phyloP scores from a whole-genome alignment of 92 coral and sea anemone species.

The Chrysogorgia sp. region DNA sequence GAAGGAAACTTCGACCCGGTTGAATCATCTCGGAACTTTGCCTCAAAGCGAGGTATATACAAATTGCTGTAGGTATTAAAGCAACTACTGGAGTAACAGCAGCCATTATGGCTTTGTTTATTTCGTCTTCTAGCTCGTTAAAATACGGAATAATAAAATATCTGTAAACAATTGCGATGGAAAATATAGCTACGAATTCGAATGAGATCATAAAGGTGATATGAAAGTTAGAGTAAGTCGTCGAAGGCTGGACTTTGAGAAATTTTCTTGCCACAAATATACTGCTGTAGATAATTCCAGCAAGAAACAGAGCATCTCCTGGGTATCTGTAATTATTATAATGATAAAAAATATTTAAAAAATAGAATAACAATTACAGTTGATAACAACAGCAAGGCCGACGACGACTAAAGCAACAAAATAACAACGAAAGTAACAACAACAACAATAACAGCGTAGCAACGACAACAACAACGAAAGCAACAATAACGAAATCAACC shows the following conservation, averaged over 20 bases:
- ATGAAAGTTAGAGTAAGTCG: neutral
- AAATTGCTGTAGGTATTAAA: neutral
- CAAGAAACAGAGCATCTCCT: neutral
- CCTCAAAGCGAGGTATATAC: constrained; percentile 36
- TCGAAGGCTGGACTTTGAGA: neutral
- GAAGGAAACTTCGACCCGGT: constrained; percentile 55
- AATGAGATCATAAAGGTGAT: neutral
- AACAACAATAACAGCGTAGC: too few relatives aligned
- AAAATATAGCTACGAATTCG: neutral
- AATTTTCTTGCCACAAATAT: neutral
- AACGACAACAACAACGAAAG: too few relatives aligned
- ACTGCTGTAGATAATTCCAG: neutral
- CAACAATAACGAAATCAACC: too few relatives aligned
- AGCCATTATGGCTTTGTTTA: constrained; percentile 59
- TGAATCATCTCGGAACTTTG: constrained; percentile 53
- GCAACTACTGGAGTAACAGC: constrained; percentile 59
- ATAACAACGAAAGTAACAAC: too few relatives aligned
- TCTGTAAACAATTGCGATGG: neutral
- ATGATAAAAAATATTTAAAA: too few relatives aligned
- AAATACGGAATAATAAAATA: constrained; percentile 53
- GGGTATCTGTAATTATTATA: too few relatives aligned
- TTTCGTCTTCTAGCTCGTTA: constrained; percentile 31
- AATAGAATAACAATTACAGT: too few relatives aligned
- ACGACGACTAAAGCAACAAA: too few relatives aligned
- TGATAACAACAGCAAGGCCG: too few relatives aligned